Conservation (phyloP, 2,113 vertebrate species). For the Monopterus albus region DNA sequence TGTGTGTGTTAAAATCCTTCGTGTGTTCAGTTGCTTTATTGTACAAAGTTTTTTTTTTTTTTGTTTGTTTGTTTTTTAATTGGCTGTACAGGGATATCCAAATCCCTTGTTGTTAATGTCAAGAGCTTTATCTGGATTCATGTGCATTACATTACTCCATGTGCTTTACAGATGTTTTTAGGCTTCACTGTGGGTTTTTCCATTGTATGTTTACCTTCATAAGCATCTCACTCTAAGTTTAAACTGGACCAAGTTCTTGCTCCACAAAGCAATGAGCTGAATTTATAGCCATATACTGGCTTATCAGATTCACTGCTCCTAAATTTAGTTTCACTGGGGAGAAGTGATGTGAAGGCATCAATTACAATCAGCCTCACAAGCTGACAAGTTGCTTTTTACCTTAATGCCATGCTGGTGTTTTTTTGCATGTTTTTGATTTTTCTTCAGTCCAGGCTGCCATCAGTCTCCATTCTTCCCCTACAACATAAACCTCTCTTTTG, state of each 20-base stretch:
- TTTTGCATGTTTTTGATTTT: slow-evolving; percentile 1
- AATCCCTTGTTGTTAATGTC: slow-evolving; percentile 4
- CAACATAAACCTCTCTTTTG: too few species aligned
- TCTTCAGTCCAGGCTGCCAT: background rate
- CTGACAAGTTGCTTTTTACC: background rate
- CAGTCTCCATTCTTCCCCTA: background rate
- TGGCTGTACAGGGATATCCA: background rate
- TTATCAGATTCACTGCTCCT: background rate
- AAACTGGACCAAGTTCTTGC: background rate
- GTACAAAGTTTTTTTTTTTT: background rate
- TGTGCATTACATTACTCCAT: slow-evolving; percentile 11
- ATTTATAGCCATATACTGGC: background rate
- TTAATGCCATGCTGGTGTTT: background rate
- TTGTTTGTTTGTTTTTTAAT: background rate
- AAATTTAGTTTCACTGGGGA: background rate
- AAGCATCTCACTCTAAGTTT: slow-evolving; percentile 1
- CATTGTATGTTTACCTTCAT: slow-evolving; percentile 29
- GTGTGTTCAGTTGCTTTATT: slow-evolving; percentile 2
- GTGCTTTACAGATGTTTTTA: slow-evolving; percentile 27
- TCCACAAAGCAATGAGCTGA: background rate
- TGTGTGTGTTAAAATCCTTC: background rate
- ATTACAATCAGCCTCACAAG: background rate
- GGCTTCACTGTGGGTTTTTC: background rate
- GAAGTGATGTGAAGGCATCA: background rate
- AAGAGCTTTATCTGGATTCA: slow-evolving; percentile 12